Evolutionary conservation across 1,140 invertebrate species (phyloP), one percentile per base, ranked within the genome.

Genomic region (Potamilus streckersoni): DNA sequence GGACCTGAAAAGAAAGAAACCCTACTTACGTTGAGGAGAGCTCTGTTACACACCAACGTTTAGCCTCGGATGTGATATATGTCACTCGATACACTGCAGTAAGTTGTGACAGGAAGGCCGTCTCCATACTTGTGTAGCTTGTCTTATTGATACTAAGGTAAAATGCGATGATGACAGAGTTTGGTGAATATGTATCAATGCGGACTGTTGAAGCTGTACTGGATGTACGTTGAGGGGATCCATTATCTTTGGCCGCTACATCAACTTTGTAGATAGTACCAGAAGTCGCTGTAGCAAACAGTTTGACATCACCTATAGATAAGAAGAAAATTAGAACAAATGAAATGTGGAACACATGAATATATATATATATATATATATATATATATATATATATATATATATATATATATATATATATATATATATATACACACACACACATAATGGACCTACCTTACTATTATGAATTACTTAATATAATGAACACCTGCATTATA

Each of bases 181-280:
- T 69, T 17, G 83, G 84, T 2, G 74, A 66, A 69, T 81, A 81
- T 11, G 79, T 79, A 55, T 85, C 84, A 8, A 84, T 75, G 67
- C 83, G 60, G 20, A 84, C 49, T 17, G 79, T 79, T 17, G 80
- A 76, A 4, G 71, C 70, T 14, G 69, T 76, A 57, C 27, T 49
- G 1, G 82, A 70, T 5, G 70, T 76, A 15, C 58, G 64, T 11
- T 70, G 57, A 20, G 82, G 79, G 55, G 61, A 77, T 57, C 84
- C 85, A 64, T 74, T 72, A 66, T 83, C 82, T 5, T 71, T 64
- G 17, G 78, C 80, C 12, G 27, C 60, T 12, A 70, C 77, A 16
- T 77, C 71, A 23, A 83, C 66, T 14, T 71, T 69, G 66, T 85
- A 84, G 11, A 76, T 81, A n/a, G 70, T 38, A 19, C 66, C 56